A percentile compares a stretch with the other conserved stretches of the same genome.
Conservation (phyloP, 2,113 vertebrate species). For the Kobus ellipsiprymnus region DNA sequence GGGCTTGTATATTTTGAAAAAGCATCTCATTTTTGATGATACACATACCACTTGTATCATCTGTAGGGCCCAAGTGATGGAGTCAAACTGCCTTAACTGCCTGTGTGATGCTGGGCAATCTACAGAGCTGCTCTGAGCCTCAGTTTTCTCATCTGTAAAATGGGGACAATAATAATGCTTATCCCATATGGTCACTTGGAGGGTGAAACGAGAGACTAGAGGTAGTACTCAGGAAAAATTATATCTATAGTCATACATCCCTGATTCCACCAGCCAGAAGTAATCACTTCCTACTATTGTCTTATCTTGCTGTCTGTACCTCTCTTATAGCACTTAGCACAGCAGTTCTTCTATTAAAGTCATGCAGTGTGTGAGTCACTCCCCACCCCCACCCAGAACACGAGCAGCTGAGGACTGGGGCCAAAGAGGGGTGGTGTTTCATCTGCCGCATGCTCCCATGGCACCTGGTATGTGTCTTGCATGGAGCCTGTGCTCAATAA, state of each 20-base stretch:
- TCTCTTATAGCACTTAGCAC: neutral
- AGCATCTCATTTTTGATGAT: neutral
- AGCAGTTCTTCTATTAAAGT: neutral
- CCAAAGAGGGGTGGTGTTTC: neutral
- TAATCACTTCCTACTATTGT: neutral
- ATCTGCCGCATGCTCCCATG: neutral
- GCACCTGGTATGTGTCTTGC: neutral
- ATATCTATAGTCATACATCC: neutral
- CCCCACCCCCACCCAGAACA: no score
- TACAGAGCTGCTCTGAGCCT: neutral
- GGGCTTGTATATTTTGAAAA: neutral
- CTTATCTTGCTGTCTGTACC: neutral
- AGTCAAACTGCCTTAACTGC: neutral
- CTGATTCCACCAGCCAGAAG: neutral
- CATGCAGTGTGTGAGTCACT: neutral
- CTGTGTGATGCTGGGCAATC: neutral
- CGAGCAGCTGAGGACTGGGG: neutral
- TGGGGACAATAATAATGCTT: neutral
- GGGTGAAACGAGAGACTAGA: neutral
- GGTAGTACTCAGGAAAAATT: neutral
- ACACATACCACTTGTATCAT: neutral
- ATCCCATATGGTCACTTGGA: neutral
- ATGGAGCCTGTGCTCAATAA: neutral
- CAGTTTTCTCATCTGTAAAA: neutral
- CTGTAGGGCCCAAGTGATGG: neutral